phyloP scores from a whole-genome alignment of 2,797 vertebrate species.

The Muscicapa comitata region DNA sequence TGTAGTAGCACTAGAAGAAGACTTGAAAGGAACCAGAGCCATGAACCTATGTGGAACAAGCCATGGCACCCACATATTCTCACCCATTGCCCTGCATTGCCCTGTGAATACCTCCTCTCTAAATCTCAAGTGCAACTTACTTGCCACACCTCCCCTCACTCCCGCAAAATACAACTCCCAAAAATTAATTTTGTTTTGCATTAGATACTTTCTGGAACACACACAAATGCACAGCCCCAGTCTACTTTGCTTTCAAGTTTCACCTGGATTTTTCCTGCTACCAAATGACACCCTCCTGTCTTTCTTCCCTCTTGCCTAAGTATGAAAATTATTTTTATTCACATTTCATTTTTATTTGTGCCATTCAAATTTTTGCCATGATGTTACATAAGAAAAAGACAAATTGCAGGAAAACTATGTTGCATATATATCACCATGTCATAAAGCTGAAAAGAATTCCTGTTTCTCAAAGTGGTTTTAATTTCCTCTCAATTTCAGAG shows the following conservation, averaged over 20 bases:
- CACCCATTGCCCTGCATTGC: rapidly evolving
- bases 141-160: not conserved
- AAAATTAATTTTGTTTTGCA: not conserved
- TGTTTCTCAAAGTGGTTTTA: not conserved
- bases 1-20: not conserved
- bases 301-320: not conserved
- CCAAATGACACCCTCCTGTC: not conserved
- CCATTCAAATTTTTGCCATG: not conserved
- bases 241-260: not conserved
- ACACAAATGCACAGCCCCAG: not conserved
- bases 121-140: not conserved
- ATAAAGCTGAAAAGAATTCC: not conserved
- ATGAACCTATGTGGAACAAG: not conserved
- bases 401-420: not conserved
- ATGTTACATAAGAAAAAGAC: not conserved
- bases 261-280: not conserved
- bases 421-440: not conserved
- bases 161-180: rapidly evolving
- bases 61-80: not conserved
- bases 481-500: not conserved
- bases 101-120: not conserved
- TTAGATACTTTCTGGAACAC: not conserved
- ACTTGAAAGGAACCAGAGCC: not conserved
- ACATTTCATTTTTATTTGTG: not conserved
- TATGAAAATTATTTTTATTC: not conserved